Evolutionary conservation across 2,113 vertebrate genomes (phyloP).

Genomic region (Forbesichthys papilliferus): DNA sequence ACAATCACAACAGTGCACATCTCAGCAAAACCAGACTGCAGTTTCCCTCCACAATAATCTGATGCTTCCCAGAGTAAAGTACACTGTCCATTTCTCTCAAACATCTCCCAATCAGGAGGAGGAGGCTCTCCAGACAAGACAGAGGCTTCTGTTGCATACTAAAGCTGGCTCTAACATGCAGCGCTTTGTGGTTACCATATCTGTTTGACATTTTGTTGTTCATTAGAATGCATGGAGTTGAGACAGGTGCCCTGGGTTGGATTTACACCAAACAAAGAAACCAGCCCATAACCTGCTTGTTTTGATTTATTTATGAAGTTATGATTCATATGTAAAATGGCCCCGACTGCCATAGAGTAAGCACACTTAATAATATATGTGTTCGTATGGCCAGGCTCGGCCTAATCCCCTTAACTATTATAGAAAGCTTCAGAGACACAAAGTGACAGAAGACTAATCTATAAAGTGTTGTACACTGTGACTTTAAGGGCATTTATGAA

Average conservation of each 20-base stretch:
- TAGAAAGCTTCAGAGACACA: slow-evolving; percentile 44
- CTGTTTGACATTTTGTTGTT: slow-evolving; percentile 55
- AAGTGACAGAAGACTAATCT: slow-evolving; percentile 62
- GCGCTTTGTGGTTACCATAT: slow-evolving; percentile 29
- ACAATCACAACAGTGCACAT: neutral
- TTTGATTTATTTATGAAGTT: slow-evolving; percentile 59
- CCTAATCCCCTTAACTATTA: slow-evolving; percentile 42
- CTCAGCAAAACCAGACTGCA: neutral
- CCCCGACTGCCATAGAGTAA: slow-evolving; percentile 13
- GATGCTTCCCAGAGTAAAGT: neutral
- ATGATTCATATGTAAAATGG: slow-evolving; percentile 41
- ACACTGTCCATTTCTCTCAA: slow-evolving; percentile 4
- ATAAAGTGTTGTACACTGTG: slow-evolving; percentile 29
- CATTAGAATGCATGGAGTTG: slow-evolving; percentile 59
- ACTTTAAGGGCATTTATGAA: slow-evolving; percentile 34
- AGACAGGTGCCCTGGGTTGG: slow-evolving; percentile 37
- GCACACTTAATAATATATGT: slow-evolving; percentile 39
- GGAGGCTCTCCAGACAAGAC: slow-evolving; percentile 39
- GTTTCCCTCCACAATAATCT: slow-evolving; percentile 2
- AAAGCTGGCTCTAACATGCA: slow-evolving; percentile 32
- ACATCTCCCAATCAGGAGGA: slow-evolving; percentile 27
- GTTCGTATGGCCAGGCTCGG: slow-evolving; percentile 34
- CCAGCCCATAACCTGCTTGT: slow-evolving; percentile 30
- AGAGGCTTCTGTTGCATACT: slow-evolving; percentile 47
- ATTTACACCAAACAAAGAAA: slow-evolving; percentile 49